phyloP scores from a whole-genome alignment of 2,888 invertebrate genomes.

The Schizotus pectinicornis region DNA sequence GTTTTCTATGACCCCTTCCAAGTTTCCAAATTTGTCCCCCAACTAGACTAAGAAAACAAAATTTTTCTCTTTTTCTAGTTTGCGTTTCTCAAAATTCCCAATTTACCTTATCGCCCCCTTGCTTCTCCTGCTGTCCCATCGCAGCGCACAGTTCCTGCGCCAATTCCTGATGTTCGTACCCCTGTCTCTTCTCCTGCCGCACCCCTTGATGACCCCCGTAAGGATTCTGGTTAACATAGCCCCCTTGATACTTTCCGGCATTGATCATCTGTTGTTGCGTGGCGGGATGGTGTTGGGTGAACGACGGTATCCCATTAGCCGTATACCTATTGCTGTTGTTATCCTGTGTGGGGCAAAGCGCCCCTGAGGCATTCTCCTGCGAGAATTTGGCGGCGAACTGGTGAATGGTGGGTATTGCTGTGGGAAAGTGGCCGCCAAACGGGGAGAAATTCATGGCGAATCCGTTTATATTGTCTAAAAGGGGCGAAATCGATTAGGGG shows the following conservation, averaged over 20 bases:
- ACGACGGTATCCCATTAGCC: conserved; percentile 60
- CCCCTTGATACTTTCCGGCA: conserved; percentile 47
- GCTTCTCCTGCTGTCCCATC: conserved; percentile 45
- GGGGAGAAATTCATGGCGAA: conserved; percentile 82
- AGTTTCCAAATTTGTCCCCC: too few species aligned
- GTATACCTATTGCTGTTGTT: conserved; percentile 52
- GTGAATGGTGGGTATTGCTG: conserved; percentile 79
- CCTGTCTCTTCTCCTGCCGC: conserved; percentile 52
- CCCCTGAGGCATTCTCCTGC: conserved; percentile 53
- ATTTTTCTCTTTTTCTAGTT: too few species aligned
- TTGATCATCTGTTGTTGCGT: conserved; percentile 45
- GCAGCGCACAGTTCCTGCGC: conserved; percentile 32
- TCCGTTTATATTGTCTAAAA: conserved; percentile 33
- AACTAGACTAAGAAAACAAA: too few species aligned
- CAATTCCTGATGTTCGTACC: conserved; percentile 48
- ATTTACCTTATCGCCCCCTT: conserved; percentile 47
- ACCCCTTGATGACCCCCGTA: conserved; percentile 45
- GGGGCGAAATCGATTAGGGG: neutral
- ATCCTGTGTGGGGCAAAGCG: conserved; percentile 41
- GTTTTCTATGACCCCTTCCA: too few species aligned
- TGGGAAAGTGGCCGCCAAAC: conserved; percentile 80
- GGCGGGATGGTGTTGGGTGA: conserved; percentile 57
- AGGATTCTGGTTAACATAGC: conserved; percentile 50
- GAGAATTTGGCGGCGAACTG: conserved; percentile 80
- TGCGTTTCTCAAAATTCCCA: neutral